Conservation (phyloP, 2,888 invertebrate genomes). For the Trisateles emortualis region DNA sequence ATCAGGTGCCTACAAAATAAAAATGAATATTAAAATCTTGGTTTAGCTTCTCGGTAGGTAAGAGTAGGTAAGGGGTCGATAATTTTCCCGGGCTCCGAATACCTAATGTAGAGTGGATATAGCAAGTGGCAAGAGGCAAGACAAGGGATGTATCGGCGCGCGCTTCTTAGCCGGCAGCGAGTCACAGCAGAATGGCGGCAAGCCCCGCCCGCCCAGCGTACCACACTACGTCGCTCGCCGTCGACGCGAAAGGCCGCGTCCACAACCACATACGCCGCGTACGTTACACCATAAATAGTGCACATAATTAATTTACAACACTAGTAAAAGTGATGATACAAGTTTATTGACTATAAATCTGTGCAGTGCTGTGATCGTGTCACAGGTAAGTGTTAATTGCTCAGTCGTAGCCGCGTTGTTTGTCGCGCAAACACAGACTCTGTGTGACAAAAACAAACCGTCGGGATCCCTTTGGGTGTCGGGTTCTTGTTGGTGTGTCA, state of each 20-base stretch:
- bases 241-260: slow-evolving; percentile 77
- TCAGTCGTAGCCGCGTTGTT: slow-evolving; percentile 77
- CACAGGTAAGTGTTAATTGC: slow-evolving; percentile 86
- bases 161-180: slow-evolving; percentile 52
- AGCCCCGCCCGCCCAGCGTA: slow-evolving; percentile 76
- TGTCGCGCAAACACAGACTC: slow-evolving; percentile 72
- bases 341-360: slow-evolving; percentile 85
- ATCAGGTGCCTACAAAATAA: too few relatives aligned
- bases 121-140: slow-evolving; percentile 28
- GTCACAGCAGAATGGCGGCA: slow-evolving; percentile 50
- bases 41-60: slow-evolving; percentile 11
- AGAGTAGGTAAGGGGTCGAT: slow-evolving; percentile 41
- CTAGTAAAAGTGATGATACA: slow-evolving; percentile 85
- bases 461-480: slow-evolving; percentile 69
- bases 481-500: slow-evolving; percentile 64
- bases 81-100: slow-evolving; percentile 43
- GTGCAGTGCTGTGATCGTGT: slow-evolving; percentile 83
- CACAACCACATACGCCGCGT: slow-evolving; percentile 47
- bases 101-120: slow-evolving; percentile 47
- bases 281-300: slow-evolving; percentile 66
- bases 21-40: too few relatives aligned
- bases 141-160: slow-evolving; percentile 69
- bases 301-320: slow-evolving; percentile 83
- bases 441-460: slow-evolving; percentile 56
- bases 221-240: slow-evolving; percentile 65